Conservation (phyloP, 1,140 invertebrate species). For the Copidosoma floridanum region DNA sequence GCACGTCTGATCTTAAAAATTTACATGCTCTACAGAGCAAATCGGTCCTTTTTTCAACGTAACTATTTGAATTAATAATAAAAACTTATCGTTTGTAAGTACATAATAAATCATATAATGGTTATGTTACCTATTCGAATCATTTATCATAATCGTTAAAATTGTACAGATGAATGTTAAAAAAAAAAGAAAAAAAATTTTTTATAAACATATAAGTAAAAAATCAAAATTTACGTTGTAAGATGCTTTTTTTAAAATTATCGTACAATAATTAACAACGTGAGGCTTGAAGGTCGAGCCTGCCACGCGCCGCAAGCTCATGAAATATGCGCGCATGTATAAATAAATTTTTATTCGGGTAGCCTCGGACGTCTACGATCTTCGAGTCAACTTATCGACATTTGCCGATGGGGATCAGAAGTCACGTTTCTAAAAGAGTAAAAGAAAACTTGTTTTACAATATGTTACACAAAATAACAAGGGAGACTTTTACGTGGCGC, state of each 20-base stretch:
- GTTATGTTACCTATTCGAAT: slow-evolving; percentile 24
- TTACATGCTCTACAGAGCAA: background rate
- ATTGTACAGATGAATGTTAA: slow-evolving; percentile 20
- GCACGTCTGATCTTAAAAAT: slow-evolving; percentile 1
- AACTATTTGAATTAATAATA: slow-evolving; percentile 8
- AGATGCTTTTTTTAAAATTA: slow-evolving; percentile 24
- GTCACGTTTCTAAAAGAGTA: too few relatives aligned
- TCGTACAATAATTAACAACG: background rate
- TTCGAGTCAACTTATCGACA: background rate
- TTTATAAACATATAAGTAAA: slow-evolving; percentile 21
- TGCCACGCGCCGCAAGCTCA: background rate
- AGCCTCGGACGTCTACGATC: too few relatives aligned
- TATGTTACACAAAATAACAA: too few relatives aligned
- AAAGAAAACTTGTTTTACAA: slow-evolving; percentile 14
- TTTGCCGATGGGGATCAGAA: background rate
- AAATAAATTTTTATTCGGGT: too few relatives aligned
- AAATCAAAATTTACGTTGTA: slow-evolving; percentile 22
- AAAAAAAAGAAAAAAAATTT: slow-evolving; percentile 14
- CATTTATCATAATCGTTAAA: slow-evolving; percentile 18
- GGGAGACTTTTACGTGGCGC: slow-evolving; percentile 14
- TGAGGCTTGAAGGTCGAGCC: background rate
- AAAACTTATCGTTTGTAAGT: too few relatives aligned
- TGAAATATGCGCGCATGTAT: too few relatives aligned
- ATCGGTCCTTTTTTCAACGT: slow-evolving; percentile 9
- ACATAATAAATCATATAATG: too few relatives aligned